A percentile compares a stretch with the other conserved stretches of the same genome.
phyloP scores from a whole-genome alignment of 2,113 vertebrate species.

The Colaptes auratus region DNA sequence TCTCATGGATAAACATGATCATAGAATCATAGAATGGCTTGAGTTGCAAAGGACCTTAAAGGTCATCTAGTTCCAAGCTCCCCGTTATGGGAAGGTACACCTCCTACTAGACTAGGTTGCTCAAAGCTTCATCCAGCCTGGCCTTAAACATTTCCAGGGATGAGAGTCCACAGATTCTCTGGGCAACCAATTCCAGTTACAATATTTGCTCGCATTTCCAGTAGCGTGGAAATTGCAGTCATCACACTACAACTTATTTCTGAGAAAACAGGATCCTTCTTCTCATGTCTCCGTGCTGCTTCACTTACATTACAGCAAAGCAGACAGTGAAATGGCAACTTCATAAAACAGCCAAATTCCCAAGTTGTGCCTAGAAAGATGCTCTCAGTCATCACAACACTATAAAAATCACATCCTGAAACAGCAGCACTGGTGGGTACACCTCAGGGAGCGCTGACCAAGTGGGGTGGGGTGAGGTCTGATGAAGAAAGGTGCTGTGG shows the following conservation, averaged over 20 bases:
- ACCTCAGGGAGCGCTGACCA: neutral
- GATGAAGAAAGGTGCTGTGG: neutral
- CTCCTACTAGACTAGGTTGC: too few relatives aligned
- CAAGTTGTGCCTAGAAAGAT: neutral
- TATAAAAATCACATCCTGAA: neutral
- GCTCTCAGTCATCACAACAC: neutral
- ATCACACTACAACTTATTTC: neutral
- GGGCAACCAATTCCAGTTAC: neutral
- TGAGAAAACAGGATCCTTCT: neutral
- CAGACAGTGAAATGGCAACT: neutral
- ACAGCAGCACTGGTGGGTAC: neutral
- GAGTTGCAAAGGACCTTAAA: too few relatives aligned
- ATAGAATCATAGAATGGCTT: too few relatives aligned
- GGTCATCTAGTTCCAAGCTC: too few relatives aligned
- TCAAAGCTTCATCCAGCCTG: too few relatives aligned
- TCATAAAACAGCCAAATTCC: neutral
- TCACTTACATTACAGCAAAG: neutral
- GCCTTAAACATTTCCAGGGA: too few relatives aligned
- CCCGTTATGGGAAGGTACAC: too few relatives aligned
- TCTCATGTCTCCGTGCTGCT: neutral
- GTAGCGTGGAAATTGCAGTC: neutral
- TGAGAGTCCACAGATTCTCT: too few relatives aligned
- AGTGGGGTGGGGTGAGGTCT: neutral
- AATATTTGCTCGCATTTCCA: neutral
- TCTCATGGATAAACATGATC: neutral